Evolutionary conservation across 2,797 vertebrate genomes (phyloP), one percentile per base, ranked within the genome.

Genomic region (Aeoliscus strigatus): DNA sequence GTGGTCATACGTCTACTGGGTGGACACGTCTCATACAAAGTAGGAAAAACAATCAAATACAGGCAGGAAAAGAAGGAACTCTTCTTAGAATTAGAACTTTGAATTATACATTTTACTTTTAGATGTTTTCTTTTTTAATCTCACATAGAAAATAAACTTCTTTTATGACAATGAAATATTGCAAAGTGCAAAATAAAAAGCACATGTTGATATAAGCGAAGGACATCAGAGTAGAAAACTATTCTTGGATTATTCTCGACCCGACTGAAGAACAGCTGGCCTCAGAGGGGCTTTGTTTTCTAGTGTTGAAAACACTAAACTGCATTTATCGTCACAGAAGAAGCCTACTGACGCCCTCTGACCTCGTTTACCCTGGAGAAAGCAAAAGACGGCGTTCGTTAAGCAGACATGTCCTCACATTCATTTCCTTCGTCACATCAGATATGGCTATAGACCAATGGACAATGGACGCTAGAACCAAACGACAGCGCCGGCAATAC

Each of bases 111-210:
- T 81, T 81, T 63, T 64, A 66, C 41, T 75, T 53, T 83, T 80
- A 59, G 74, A 75, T 70, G 72, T 81, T 79, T n/a, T n/a, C n/a
- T n/a, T n/a, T n/a, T n/a, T n/a, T 73, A 69, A 76, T 65, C 58
- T 79, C 56, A 85, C 80, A 79, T 81, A 86, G 74, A 87, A 89
- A 88, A 87, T 86, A 79, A 83, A 80, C 49, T 72, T 81, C 50
- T 81, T 79, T 81, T 80, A 66, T 80, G 68, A 80, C 75, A 82
- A 80, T 73, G 79, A 86, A 80, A 78, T 82, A 80, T 81, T 73
- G 67, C 79, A 77, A 81, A 83, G 82, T 86, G 81, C 80, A 83
- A 85, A 86, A 70, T 73, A 82, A 87, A 85, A 80, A 15, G 57
- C 69, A 80, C 68, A 74, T 51, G 18, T 69, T 25, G 27, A 79